Evolutionary conservation across 2,113 vertebrate genomes (phyloP).

Genomic region (Megaceryle maxima): DNA sequence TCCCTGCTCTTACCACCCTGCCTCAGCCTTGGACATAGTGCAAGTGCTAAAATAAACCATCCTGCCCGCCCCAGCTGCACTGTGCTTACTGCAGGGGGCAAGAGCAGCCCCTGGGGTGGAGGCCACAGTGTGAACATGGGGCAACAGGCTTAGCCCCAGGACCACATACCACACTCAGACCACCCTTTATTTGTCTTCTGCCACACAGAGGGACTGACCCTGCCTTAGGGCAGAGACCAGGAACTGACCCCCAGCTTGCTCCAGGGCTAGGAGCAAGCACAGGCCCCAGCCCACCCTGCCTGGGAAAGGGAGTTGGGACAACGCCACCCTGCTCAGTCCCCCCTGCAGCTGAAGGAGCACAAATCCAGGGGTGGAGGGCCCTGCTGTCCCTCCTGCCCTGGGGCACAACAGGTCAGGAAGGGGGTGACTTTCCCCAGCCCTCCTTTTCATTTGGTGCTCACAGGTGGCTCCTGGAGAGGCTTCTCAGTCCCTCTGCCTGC

Average conservation of each 20-base stretch:
- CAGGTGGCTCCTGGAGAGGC: neutral
- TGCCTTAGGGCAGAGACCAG: neutral
- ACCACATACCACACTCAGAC: neutral
- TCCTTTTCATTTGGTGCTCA: neutral
- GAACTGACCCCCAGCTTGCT: neutral
- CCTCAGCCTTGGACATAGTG: conserved; percentile 24
- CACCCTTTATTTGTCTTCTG: conserved; percentile 13
- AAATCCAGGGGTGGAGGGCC: accelerated
- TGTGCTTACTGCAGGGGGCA: conserved; percentile 1
- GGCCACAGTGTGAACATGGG: accelerated
- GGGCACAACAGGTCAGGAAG: neutral
- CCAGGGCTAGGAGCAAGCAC: neutral
- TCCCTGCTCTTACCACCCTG: conserved; percentile 14
- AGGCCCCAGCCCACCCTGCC: neutral
- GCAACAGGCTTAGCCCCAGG: neutral
- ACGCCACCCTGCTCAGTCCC: neutral
- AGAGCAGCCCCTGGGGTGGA: neutral
- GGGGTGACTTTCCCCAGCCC: neutral
- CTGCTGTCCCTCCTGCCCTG: neutral
- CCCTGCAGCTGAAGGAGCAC: neutral
- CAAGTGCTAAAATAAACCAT: conserved; percentile 46
- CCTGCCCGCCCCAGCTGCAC: neutral
- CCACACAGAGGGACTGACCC: neutral
- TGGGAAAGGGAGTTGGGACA: neutral
- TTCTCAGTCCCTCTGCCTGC: neutral